Evolutionary conservation across 2,113 vertebrate genomes (phyloP).

Genomic region (Triplophysa rosa): DNA sequence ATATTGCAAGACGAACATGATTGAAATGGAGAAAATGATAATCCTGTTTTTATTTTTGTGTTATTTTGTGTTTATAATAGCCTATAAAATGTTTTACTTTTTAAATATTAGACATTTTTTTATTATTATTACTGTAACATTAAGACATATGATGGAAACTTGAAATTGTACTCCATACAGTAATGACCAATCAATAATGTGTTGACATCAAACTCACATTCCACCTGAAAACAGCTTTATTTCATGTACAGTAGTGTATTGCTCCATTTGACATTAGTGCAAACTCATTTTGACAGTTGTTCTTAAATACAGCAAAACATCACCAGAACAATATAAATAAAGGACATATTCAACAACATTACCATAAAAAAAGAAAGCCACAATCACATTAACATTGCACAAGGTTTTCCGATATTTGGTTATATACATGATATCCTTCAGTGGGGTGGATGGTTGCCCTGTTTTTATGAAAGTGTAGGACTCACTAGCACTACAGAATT

Average conservation of each 20-base stretch:
- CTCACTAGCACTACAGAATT: conserved; percentile 6
- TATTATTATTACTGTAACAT: no score
- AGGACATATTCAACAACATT: conserved; percentile 63
- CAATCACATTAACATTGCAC: conserved; percentile 69
- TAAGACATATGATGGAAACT: no score
- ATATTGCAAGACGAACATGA: no score
- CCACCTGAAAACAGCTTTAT: conserved; percentile 75
- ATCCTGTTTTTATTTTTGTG: no score
- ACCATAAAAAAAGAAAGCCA: conserved; percentile 53
- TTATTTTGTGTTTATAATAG: no score
- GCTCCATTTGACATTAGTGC: conserved; percentile 83
- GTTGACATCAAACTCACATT: conserved; percentile 21
- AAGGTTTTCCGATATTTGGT: conserved; percentile 59
- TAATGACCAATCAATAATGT: conserved; percentile 39
- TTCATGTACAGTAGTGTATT: conserved; percentile 75
- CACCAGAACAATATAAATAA: conserved; percentile 78
- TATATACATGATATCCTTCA: conserved; percentile 59
- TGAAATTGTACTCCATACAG: conserved; percentile 4
- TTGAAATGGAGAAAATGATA: no score
- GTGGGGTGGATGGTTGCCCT: conserved; percentile 55
- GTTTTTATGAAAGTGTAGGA: conserved; percentile 40
- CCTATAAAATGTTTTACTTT: no score
- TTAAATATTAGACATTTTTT: no score
- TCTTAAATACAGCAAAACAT: conserved; percentile 71
- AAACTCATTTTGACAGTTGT: conserved; percentile 73